Percentiles rank a stretch among this genome's conserved stretches.
Conservation (phyloP, 2,888 invertebrate genomes). For the Hybos culiciformis region DNA sequence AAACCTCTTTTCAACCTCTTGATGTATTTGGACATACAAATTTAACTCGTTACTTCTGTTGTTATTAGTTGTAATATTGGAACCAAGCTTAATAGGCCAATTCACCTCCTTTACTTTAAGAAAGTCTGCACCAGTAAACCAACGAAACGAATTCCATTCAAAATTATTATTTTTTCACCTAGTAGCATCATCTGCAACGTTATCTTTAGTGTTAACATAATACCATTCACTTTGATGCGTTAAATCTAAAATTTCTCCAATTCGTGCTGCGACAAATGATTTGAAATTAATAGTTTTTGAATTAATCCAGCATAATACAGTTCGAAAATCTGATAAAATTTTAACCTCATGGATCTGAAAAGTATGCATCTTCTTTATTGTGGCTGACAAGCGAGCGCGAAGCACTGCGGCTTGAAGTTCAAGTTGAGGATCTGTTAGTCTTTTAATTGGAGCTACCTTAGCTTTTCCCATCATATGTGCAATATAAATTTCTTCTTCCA, state of each 20-base stretch:
- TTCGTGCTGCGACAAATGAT: not conserved
- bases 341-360: slow-evolving; percentile 1
- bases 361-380: no score
- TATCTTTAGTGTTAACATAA: slow-evolving; percentile 1
- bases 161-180: not conserved
- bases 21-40: not conserved
- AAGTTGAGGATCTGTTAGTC: no score
- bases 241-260: slow-evolving; percentile 4
- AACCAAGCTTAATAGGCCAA: not conserved
- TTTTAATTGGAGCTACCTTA: no score
- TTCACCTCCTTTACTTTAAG: not conserved
- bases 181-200: slow-evolving; percentile 7
- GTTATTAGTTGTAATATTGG: not conserved
- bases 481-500: not conserved
- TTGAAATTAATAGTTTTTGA: slow-evolving; percentile 4
- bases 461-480: slow-evolving; percentile 3
- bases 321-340: slow-evolving; percentile 8
- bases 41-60: not conserved
- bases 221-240: not conserved
- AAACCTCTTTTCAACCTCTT: not conserved
- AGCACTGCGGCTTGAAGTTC: no score
- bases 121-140: slow-evolving; percentile 1
- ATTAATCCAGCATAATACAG: slow-evolving; percentile 2
- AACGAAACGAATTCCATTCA: not conserved
- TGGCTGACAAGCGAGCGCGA: no score